Evolutionary conservation across 1,140 invertebrate species (phyloP).

Genomic region (Sogatella furcifera): DNA sequence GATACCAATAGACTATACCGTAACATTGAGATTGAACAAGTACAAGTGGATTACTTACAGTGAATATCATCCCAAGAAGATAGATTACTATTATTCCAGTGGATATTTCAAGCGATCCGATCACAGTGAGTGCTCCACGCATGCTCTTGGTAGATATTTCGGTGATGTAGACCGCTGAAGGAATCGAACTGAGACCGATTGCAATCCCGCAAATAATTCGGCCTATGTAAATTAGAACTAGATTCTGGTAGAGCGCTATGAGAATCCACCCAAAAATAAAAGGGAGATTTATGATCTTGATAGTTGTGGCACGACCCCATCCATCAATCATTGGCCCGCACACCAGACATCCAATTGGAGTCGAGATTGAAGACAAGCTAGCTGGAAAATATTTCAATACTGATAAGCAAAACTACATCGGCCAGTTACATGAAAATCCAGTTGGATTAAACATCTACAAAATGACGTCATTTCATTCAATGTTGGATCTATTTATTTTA

Average conservation of each 20-base stretch:
- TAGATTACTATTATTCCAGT: conserved; percentile 46
- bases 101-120: conserved; percentile 44
- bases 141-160: conserved; percentile 42
- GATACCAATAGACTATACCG: no score
- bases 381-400: conserved; percentile 27
- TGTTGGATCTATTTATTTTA: no score
- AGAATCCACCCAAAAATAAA: conserved; percentile 29
- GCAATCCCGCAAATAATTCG: conserved; percentile 49
- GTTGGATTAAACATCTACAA: no score
- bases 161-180: conserved; percentile 47
- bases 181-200: conserved; percentile 45
- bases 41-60: conserved; percentile 46
- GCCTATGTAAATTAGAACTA: conserved; percentile 36
- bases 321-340: conserved; percentile 46
- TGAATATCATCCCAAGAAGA: conserved; percentile 35
- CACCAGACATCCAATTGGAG: conserved; percentile 39
- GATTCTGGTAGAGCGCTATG: background rate
- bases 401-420: no score
- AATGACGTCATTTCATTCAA: no score
- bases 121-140: conserved; percentile 43
- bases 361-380: conserved; percentile 39
- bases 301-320: conserved; percentile 45
- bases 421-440: no score
- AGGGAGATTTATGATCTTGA: conserved; percentile 38
- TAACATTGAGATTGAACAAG: conserved; percentile 32